phyloP scores from a whole-genome alignment of 2,888 invertebrate species.

The Salpingus planirostris region DNA sequence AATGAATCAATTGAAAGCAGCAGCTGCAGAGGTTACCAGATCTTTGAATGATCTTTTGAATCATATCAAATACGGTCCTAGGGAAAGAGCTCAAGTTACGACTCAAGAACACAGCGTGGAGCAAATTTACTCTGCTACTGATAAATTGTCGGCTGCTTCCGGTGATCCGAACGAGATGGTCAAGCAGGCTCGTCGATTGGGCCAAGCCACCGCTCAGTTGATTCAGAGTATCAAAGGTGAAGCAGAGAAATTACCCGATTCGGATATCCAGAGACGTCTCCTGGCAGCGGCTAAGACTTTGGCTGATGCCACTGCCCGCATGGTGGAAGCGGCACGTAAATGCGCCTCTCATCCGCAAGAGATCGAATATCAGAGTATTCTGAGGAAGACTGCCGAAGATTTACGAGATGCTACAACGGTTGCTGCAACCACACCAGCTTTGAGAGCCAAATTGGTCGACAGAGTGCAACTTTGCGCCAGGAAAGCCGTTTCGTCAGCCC shows the following conservation, averaged over 20 bases:
- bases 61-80: constrained; percentile 70
- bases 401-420: constrained; percentile 84
- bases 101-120: constrained; percentile 75
- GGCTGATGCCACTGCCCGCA: constrained; percentile 92
- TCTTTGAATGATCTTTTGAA: constrained; percentile 83
- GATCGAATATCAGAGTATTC: constrained; percentile 69
- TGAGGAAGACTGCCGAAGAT: constrained; percentile 86
- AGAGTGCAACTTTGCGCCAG: constrained; percentile 64
- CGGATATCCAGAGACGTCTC: constrained; percentile 81
- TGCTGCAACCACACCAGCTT: constrained; percentile 68
- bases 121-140: constrained; percentile 81
- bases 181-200: constrained; percentile 79
- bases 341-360: constrained; percentile 83
- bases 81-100: constrained; percentile 54
- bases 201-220: constrained; percentile 88
- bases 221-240: constrained; percentile 93
- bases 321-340: constrained; percentile 93
- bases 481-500: constrained; percentile 79
- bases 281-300: constrained; percentile 89
- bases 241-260: constrained; percentile 79
- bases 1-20: constrained; percentile 67
- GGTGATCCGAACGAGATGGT: constrained; percentile 93
- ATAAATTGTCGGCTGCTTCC: constrained; percentile 74
- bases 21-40: constrained; percentile 80
- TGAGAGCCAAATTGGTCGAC: constrained; percentile 63